A percentile compares a stretch with the other conserved stretches of the same genome.
These are phyloP conservation scores for Melolontha melolontha DNA, from an alignment of 2,888 invertebrate species.

Conservation along the genomic window DNA sequence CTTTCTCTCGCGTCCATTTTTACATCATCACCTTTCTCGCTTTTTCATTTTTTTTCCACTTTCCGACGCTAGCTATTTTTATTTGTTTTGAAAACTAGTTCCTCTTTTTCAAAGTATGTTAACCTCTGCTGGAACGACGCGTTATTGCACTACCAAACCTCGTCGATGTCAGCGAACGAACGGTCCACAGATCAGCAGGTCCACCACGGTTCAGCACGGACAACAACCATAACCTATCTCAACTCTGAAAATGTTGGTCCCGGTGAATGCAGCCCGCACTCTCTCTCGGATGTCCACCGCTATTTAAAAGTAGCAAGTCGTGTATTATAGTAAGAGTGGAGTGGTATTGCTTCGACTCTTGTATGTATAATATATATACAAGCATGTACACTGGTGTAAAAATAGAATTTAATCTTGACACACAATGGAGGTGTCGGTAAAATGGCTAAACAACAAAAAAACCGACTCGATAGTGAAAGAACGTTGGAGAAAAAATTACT, in stretches of 20 bases:
- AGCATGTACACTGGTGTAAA: constrained; percentile 49
- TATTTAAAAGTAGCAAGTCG: too few species aligned
- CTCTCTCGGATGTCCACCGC: too few species aligned
- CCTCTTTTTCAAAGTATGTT: constrained; percentile 65
- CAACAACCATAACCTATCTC: constrained; percentile 56
- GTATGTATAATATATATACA: too few species aligned
- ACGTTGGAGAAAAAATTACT: too few species aligned
- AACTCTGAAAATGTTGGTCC: constrained; percentile 64
- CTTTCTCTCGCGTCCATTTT: not conserved
- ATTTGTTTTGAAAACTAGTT: constrained; percentile 47
- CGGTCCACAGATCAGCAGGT: constrained; percentile 20
- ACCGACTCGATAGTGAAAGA: too few species aligned
- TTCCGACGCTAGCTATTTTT: constrained; percentile 38
- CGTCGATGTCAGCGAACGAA: constrained; percentile 13
- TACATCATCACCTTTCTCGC: constrained; percentile 13
- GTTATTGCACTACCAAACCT: not conserved
- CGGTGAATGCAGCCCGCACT: too few species aligned
- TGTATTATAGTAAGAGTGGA: too few species aligned
- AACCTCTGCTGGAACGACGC: constrained; percentile 58
- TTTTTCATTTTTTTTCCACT: constrained; percentile 19
- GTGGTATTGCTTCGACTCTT: too few species aligned
- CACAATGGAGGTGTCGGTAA: constrained; percentile 37
- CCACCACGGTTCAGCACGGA: constrained; percentile 12
- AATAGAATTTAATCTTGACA: constrained; percentile 56
- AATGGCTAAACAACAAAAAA: too few species aligned